Conservation (phyloP, 2,113 vertebrate species). For the Nestor notabilis region DNA sequence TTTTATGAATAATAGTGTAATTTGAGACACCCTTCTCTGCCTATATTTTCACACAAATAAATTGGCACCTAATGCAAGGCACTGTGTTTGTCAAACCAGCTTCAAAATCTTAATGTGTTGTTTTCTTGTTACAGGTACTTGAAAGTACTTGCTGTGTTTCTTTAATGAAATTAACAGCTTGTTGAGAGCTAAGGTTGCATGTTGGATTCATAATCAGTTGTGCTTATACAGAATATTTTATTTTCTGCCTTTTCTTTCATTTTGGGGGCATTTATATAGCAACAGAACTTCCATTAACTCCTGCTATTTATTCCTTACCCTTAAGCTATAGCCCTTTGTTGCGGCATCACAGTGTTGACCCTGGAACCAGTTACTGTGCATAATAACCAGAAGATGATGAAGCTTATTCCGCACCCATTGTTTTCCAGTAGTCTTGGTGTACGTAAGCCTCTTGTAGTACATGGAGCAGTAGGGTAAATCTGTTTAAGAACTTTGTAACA, state of each 20-base stretch:
- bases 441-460: background rate
- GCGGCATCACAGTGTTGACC: slow-evolving; percentile 26
- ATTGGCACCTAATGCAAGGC: background rate
- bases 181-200: background rate
- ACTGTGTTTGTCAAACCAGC: background rate
- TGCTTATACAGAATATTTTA: background rate
- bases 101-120: background rate
- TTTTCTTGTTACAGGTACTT: background rate
- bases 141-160: background rate
- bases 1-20: background rate
- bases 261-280: background rate
- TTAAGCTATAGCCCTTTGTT: slow-evolving; percentile 55
- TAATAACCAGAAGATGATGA: slow-evolving; percentile 8
- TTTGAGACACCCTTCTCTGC: background rate
- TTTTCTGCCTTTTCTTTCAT: background rate
- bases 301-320: slow-evolving; percentile 51
- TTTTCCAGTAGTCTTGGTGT: background rate
- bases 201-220: background rate
- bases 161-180: slow-evolving; percentile 19
- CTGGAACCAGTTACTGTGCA: slow-evolving; percentile 53
- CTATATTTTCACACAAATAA: background rate
- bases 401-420: background rate
- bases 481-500: background rate
- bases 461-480: background rate
- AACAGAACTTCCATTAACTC: slow-evolving; percentile 35